Conservation (phyloP, 2,888 invertebrate species). For the Rhimphoctona megacephalus region DNA sequence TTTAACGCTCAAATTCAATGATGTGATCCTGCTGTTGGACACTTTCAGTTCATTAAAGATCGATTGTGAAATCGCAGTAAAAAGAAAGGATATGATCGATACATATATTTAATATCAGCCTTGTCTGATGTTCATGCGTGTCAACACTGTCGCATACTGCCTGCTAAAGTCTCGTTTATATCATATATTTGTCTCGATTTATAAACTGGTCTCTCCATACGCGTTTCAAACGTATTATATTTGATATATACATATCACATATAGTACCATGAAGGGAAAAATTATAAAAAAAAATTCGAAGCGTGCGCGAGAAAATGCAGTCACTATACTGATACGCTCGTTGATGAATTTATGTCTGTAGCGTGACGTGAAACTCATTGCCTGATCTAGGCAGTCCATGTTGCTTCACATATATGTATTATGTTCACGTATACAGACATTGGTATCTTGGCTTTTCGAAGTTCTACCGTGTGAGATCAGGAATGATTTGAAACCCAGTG, state of each 20-base stretch:
- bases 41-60: background rate
- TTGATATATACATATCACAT: slow-evolving; percentile 62
- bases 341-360: slow-evolving; percentile 75
- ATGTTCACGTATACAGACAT: slow-evolving; percentile 5
- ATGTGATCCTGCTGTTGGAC: background rate
- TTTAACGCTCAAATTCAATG: too few species aligned
- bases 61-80: background rate
- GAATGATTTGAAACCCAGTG: slow-evolving; percentile 42
- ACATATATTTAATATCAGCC: too few species aligned
- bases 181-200: slow-evolving; percentile 60
- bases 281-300: slow-evolving; percentile 59
- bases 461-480: slow-evolving; percentile 41
- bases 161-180: slow-evolving; percentile 39
- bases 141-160: slow-evolving; percentile 60
- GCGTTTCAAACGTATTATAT: slow-evolving; percentile 66
- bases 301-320: slow-evolving; percentile 70
- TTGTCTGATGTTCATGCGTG: slow-evolving; percentile 67
- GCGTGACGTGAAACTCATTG: slow-evolving; percentile 75
- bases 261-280: slow-evolving; percentile 49
- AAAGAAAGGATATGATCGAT: too few species aligned
- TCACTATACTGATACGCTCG: slow-evolving; percentile 64
- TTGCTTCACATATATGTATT: background rate
- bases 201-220: slow-evolving; percentile 44
- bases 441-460: slow-evolving; percentile 54
- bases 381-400: slow-evolving; percentile 27